These are phyloP conservation scores for Oegoconia quadripuncta DNA, from an alignment of 2,888 invertebrate genomes.

Conservation along the genomic window DNA sequence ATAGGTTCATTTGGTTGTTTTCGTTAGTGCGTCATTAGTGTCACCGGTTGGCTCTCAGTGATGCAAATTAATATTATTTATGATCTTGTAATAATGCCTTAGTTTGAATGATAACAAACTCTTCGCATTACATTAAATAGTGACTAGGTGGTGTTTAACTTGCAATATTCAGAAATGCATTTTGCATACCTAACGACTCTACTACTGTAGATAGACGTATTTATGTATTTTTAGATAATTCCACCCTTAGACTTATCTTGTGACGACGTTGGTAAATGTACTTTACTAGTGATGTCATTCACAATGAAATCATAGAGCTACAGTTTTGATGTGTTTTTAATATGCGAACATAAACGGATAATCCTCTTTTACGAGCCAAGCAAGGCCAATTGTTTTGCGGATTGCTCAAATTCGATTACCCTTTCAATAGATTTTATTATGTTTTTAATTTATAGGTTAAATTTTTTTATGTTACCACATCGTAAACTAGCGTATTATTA, in stretches of 20 bases:
- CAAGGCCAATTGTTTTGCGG: slow-evolving; percentile 38
- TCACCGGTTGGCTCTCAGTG: slow-evolving; percentile 54
- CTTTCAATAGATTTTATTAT: slow-evolving; percentile 48
- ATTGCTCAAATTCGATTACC: slow-evolving; percentile 40
- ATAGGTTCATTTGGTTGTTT: slow-evolving; percentile 68
- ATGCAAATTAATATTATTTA: slow-evolving; percentile 76
- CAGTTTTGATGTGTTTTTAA: slow-evolving; percentile 21
- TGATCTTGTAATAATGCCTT: slow-evolving; percentile 49
- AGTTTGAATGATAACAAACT: slow-evolving; percentile 29
- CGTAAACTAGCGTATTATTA: slow-evolving; percentile 42
- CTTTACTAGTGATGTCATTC: neutral
- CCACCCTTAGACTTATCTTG: too few species aligned
- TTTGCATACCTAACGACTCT: too few species aligned
- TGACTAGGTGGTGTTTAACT: too few species aligned
- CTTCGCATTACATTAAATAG: too few species aligned
- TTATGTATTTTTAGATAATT: neutral
- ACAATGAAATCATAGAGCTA: neutral
- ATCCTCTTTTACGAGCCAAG: slow-evolving; percentile 38
- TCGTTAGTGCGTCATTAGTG: slow-evolving; percentile 67
- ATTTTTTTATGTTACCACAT: slow-evolving; percentile 42
- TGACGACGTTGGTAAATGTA: neutral
- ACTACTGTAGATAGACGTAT: neutral
- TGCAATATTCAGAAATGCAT: too few species aligned
- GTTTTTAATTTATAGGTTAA: slow-evolving; percentile 50
- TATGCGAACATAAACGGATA: slow-evolving; percentile 27